Conservation (phyloP, 2,888 invertebrate species). For the Dione juno region DNA sequence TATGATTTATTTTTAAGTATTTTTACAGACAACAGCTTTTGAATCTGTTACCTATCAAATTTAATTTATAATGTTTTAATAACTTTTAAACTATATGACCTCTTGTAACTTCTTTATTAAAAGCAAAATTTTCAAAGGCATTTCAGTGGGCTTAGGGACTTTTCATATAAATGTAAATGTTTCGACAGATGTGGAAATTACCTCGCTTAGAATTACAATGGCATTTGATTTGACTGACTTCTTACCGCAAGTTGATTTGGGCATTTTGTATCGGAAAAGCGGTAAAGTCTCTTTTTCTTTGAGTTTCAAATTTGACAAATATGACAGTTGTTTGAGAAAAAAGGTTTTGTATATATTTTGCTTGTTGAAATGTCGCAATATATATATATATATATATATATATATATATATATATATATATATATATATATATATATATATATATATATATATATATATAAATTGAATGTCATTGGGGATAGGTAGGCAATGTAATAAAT, state of each 20-base stretch:
- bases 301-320: background rate
- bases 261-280: constrained; percentile 16
- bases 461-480: too few relatives aligned
- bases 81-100: too few relatives aligned
- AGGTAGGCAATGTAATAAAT: too few relatives aligned
- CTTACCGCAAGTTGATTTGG: constrained; percentile 47
- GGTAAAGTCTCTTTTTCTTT: background rate
- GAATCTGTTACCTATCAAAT: too few relatives aligned
- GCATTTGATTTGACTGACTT: constrained; percentile 60
- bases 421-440: too few relatives aligned
- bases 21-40: too few relatives aligned
- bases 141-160: constrained; percentile 47
- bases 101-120: background rate
- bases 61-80: too few relatives aligned
- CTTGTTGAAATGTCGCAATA: background rate
- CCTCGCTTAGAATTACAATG: constrained; percentile 60
- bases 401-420: too few relatives aligned
- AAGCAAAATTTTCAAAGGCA: constrained; percentile 26
- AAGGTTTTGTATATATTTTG: background rate
- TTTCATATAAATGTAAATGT: constrained; percentile 74
- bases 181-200: constrained; percentile 38
- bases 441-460: too few relatives aligned
- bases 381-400: too few relatives aligned
- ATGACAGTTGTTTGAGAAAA: background rate
- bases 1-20: too few relatives aligned